Conservation (phyloP, 2,113 vertebrate genomes). For the Parus major region DNA sequence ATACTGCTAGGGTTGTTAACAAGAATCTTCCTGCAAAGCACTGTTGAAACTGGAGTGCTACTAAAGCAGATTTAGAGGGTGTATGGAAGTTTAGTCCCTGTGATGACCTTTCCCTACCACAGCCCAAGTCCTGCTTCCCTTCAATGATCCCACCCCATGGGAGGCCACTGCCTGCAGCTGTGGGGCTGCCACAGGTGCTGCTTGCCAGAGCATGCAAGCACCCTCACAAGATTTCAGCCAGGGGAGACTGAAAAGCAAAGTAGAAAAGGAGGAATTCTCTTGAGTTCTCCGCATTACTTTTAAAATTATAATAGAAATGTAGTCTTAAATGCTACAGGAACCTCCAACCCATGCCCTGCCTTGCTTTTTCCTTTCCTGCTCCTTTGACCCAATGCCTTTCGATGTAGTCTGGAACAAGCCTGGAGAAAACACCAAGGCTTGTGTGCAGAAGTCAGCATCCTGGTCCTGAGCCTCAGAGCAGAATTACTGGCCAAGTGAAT, state of each 20-base stretch:
- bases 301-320: background rate
- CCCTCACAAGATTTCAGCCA: background rate
- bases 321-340: background rate
- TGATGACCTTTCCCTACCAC: background rate
- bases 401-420: background rate
- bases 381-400: background rate
- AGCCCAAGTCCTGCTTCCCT: background rate
- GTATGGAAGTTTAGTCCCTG: background rate
- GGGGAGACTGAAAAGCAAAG: background rate
- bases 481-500: background rate
- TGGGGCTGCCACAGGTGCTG: background rate
- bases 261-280: background rate
- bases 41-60: background rate
- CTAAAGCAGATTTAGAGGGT: background rate
- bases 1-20: background rate
- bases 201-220: background rate
- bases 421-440: background rate
- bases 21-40: background rate
- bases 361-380: background rate
- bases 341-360: background rate
- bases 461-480: background rate
- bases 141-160: accelerated
- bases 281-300: background rate
- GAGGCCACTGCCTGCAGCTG: background rate
- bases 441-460: background rate